Base-by-base conservation (phyloP, 1,140 invertebrate species). In the Drosophila sp. region DNA sequence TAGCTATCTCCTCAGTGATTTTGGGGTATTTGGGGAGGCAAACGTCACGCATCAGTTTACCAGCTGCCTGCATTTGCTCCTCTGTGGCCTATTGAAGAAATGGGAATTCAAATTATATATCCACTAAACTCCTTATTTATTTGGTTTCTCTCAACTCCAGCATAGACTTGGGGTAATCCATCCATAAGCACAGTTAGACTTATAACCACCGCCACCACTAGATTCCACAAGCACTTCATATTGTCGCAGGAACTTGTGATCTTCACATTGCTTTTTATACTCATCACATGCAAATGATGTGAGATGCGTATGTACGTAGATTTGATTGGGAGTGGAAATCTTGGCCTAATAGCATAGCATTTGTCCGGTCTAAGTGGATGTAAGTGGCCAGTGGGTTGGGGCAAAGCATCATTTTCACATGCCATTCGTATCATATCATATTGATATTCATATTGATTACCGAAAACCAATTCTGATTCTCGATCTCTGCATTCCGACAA, bases 61-160 rank as follows among this genome's bases (percentile, higher is more conserved):
- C 80, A 6, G 90, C 83, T 0, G 85, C 44, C 40, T 74, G 70
- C 90, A 92, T 92, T 27, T 92, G 91, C 55, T 91, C 81, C 92
- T 92, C 92, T 92, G 93, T 93, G 96, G 96, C 75, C 83, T 87
- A 60, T 17, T 17, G 7, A 8, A 29, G 33, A 0, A 25, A 47
- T 2, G 1, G 25, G 7, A 0, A 33, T 1, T 10, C 40, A 8
- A 5, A 44, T n/a, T 56, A 40, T 6, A 56, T 29, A 5, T 10
- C 7, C 47, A 25, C 7, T 35, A 6, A 10, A 11, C 33, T 29
- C 11, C 11, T 10, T 3, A n/a, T 41, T n/a, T 5, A 38, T 55
- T 17, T 3, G 7, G n/a, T 32, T n/a, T 50, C 67, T 72, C 60
- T 60, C 73, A 47, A 66, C 73, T 11, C 63, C 2, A 17, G 38